Base-by-base conservation (phyloP, 2,888 invertebrate genomes). In the Creontiades dilutus region DNA sequence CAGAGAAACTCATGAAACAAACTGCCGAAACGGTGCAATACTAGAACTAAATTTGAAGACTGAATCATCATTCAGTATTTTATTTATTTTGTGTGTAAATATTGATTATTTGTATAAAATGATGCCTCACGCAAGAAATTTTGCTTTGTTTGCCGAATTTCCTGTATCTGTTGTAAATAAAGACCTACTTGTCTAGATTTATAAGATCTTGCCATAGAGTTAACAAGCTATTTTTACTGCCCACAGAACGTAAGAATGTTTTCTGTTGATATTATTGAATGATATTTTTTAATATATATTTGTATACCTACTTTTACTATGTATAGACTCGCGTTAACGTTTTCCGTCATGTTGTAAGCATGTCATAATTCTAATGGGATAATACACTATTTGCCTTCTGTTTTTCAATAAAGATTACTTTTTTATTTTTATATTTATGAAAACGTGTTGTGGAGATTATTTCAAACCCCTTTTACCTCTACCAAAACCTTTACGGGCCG, bases 11-110 rank as follows among this genome's bases (percentile, higher is more conserved):
- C 68, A 0, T 68, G 68, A 68, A 37, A 37, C 7, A 37, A 86
- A 90, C 91, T 90, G 91, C 91, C 91, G 91, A 91, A 27, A 76
- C 52, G 90, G 91, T 91, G 91, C 91, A 91, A 91, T 91, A 91
- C 90, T 90, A 91, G 90, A n/a, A 76, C 90, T 90, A 90, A 91
- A 91, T 90, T 90, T 85, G 86, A 91, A 91, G 91, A 91, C 91
- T 91, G 91, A 91, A 91, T 91, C 84, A 46, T 61, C 86, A 91
- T 91, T 91, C 91, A 91, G 91, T 91, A 91, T 91, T 90, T 90
- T 90, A 48, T 87, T 68, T 87, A 76, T 88, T 46, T 52, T 90
- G 75, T 90, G 68, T 84, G 76, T 52, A 86, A 37, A 82, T 37
- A 23, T 52, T 37, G 23, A 12, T 52, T 19, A 82, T 82, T 78